Base-by-base conservation (phyloP, 2,113 vertebrate species). In the Cranoglanis bouderius region DNA sequence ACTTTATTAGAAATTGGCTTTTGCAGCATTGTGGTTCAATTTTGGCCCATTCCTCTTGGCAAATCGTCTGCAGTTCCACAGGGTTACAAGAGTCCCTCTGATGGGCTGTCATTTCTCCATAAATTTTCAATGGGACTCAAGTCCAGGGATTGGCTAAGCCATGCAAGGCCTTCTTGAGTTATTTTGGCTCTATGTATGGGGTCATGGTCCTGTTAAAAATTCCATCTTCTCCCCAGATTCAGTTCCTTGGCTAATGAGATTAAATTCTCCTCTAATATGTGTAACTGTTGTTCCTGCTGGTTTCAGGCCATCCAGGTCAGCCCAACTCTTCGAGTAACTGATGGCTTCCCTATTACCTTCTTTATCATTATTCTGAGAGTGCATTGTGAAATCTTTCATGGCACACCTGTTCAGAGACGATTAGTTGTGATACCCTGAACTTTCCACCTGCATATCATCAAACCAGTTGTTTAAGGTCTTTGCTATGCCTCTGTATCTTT, bases 351-450 rank as follows among this genome's bases (percentile, higher is more conserved):
- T 75, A 43, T 75, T 26, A 43, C 72, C 38, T 46, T 77, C 40
- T 24, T 77, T 49, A 29, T 29, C 26, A 24, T 46, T 43, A 49
- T 77, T 77, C 40, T 10, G 74, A 77, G 40, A 77, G 10, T 13
- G 24, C 26, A 46, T 29, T 77, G 40, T 77, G 43, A 77, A 77
- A 77, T 77, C 74, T 49, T 77, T 77, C 74, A 75, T 43, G 35
- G 40, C 43, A 29, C 74, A 77, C 43, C 74, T 77, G 43, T 46
- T 77, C 26, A 77, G 40, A 77, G 74, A 46, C 3, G 43, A 77
- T 29, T 77, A 29, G 74, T 43, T 26, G 21, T 21, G 72, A 77
- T 29, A 40, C 26, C 12, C 8, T 35, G 10, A 77, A 77, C 74
- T 29, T 77, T 77, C 40, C 74, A 49, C 43, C 40, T 46, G 24